Evolutionary conservation across 92 coral and sea anemone genomes (phyloP), one percentile per base, ranked within the genome.

Genomic region (Micromussa lordhowensis): DNA sequence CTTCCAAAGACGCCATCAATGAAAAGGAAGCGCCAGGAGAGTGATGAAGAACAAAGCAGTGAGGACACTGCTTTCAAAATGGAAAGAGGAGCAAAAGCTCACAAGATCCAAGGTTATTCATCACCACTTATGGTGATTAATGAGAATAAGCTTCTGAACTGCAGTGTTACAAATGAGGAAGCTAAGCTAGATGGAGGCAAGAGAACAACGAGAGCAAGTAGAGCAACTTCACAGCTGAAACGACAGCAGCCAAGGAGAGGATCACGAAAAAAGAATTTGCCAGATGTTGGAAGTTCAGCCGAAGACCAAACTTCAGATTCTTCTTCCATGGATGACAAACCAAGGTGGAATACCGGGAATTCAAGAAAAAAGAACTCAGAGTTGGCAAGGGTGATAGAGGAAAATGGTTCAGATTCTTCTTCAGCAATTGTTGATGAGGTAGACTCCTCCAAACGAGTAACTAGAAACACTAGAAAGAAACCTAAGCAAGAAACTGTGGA

Each of bases 1-100:
- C 93, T 96, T 19, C 99, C 99, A 28, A 96, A 96, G 88, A 96
- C 99, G 70, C 99, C 99, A 75, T 86, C 92, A 49, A 93, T 91
- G 94, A 95, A 93, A 71, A 80, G 96, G 16, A 91, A 91, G 81
- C 90, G 94, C 11, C 86, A 80, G 48, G 86, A 87, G 80, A 87
- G 87, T 77, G 78, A 82, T 77, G 82, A 78, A 12, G 94, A 88
- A 73, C 75, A 87, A 4, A 73, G 86, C 31, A 90, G 90, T 38
- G 94, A 93, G 31, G 88, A 91, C 63, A 59, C 18, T 55, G 38
- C 73, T 36, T 40, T 82, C 11, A 69, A 78, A 48, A 76, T 38
- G 59, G 49, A 31, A 71, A 82, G 63, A 68, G 74, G 30, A 69
- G 30, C 54, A 36, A 73, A 78, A 77, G 84, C 61, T 32, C 63